Conservation (phyloP, 2,797 vertebrate species). For the Uromys caudimaculatus region DNA sequence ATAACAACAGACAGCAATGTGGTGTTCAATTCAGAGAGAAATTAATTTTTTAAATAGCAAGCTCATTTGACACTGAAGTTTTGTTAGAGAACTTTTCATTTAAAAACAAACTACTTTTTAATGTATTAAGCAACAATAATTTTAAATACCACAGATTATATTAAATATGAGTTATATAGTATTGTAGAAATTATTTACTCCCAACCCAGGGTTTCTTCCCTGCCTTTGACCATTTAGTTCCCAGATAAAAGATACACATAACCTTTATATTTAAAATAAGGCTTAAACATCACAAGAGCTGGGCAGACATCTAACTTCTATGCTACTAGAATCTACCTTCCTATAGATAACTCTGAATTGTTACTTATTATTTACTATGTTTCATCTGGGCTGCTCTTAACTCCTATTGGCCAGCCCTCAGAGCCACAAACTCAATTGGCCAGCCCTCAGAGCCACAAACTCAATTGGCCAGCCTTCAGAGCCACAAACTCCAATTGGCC, state of each 20-base stretch:
- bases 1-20: slow-evolving; percentile 34
- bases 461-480: too few species aligned
- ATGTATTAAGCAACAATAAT: slow-evolving; percentile 28
- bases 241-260: not conserved
- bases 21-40: slow-evolving; percentile 24
- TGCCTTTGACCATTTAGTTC: not conserved
- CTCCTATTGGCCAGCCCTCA: not conserved
- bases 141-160: slow-evolving; percentile 47
- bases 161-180: slow-evolving; percentile 10
- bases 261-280: not conserved
- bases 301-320: not conserved
- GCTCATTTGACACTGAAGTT: not conserved
- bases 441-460: too few species aligned
- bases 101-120: slow-evolving; percentile 25
- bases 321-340: not conserved
- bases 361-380: not conserved
- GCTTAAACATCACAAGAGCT: not conserved
- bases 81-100: slow-evolving; percentile 26
- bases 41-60: slow-evolving; percentile 55
- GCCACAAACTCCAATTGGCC: too few species aligned
- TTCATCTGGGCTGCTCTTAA: not conserved
- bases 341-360: not conserved
- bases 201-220: not conserved
- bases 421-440: too few species aligned
- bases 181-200: not conserved